Evolutionary conservation across 2,113 vertebrate genomes (phyloP), one percentile per base, ranked within the genome.

Genomic region (Numenius arquata): DNA sequence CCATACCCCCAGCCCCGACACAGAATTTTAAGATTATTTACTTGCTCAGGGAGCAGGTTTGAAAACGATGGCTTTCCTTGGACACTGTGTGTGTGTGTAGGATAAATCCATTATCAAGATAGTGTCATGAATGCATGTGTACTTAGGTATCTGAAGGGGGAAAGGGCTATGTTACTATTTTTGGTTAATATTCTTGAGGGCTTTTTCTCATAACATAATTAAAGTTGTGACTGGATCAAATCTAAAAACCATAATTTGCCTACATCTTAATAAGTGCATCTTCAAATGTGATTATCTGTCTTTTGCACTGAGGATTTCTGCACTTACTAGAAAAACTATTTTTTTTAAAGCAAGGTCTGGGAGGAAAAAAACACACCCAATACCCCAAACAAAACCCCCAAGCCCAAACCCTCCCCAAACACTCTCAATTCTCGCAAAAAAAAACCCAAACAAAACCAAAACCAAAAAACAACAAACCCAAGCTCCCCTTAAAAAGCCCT

Each of bases 1-100:
- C 6, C 1, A 11, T 25, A 11, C 23, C 3, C 27, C 10, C 21
- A 3, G 5, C 32, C 5, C 17, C 32, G 38, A 17, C 29, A 23
- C 25, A 15, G 20, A 58, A 68, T 73, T 58, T 66, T 48, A 48
- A 32, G 41, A 11, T 79, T 22, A 40, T 71, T 81, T 53, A 27
- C n/a, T 50, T 77, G 47, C 47, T 36, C 8, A 18, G 20, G 63
- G 32, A 40, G 11, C 12, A 25, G 26, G 22, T 47, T 43, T 63
- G 34, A 41, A 56, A 73, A 74, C 15, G 32, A 17, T 52, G 43
- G 19, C 22, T 85, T 71, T 79, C 12, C 43, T 53, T 47, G 19
- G 30, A 58, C 8, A 9, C 21, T 2, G 19, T 19, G 18, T n/a
- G 3, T 61, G 36, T 62, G 36, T 55, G 27, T 26, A 29, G n/a